Evolutionary conservation across 37 sponge, comb jelly and placozoan species (phyloP).

Genomic region (Agelas oroides): DNA sequence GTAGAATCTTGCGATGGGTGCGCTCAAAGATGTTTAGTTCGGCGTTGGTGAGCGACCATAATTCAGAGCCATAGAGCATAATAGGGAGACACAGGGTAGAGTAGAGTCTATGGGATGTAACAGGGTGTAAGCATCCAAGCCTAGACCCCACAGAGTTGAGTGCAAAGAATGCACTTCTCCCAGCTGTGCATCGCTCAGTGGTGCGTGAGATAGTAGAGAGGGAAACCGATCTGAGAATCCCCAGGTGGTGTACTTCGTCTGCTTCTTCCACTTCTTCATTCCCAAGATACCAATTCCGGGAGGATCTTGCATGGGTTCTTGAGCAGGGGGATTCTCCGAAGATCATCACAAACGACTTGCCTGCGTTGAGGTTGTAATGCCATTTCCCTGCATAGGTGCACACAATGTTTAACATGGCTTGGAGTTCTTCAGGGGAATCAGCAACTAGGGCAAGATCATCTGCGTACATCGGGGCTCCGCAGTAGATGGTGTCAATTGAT

Average conservation of each 20-base stretch:
- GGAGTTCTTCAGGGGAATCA: neutral
- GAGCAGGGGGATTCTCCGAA: neutral
- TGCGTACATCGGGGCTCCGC: neutral
- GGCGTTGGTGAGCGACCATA: no score
- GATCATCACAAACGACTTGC: neutral
- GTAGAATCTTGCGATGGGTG: no score
- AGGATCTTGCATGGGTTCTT: neutral
- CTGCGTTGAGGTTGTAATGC: neutral
- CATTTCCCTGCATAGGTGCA: neutral
- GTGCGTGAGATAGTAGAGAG: neutral
- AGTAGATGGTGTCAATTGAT: neutral
- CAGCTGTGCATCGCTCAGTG: neutral
- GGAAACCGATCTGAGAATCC: neutral
- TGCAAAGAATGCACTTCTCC: neutral
- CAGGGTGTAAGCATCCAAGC: no score
- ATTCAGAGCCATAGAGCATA: no score
- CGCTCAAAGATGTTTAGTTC: no score
- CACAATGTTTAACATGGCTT: neutral
- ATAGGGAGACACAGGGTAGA: no score
- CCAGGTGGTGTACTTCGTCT: neutral
- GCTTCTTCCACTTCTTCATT: neutral
- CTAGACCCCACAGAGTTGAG: no score
- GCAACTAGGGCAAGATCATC: neutral
- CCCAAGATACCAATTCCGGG: neutral
- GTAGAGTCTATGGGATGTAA: no score